A percentile compares a stretch with the other conserved stretches of the same genome.
phyloP scores from a whole-genome alignment of 2,888 invertebrate species.

The Pyrrhia umbra region DNA sequence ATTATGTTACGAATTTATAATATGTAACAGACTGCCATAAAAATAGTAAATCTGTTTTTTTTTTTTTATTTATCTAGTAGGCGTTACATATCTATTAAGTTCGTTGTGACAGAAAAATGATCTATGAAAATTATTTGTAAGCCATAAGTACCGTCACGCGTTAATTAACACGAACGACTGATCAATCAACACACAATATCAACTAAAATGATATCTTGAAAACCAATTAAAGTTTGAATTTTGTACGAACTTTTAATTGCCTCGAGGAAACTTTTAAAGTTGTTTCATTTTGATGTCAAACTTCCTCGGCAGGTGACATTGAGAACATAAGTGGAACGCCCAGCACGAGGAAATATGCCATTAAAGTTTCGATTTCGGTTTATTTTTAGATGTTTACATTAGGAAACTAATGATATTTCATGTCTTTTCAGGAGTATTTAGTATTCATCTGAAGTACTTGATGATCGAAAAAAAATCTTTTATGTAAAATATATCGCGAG shows the following conservation, averaged over 20 bases:
- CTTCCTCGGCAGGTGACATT: slow-evolving; percentile 41
- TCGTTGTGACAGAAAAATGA: background rate
- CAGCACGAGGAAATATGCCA: background rate
- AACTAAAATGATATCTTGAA: slow-evolving; percentile 29
- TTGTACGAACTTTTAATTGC: slow-evolving; percentile 60
- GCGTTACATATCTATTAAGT: too few relatives aligned
- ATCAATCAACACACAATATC: slow-evolving; percentile 27
- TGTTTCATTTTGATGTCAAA: slow-evolving; percentile 50
- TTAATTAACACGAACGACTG: slow-evolving; percentile 43
- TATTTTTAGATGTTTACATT: background rate
- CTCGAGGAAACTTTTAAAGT: slow-evolving; percentile 59
- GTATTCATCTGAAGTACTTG: background rate
- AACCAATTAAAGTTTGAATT: slow-evolving; percentile 52
- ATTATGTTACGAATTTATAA: too few relatives aligned
- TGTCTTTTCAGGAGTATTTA: slow-evolving; percentile 1
- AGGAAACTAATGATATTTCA: background rate
- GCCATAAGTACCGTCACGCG: slow-evolving; percentile 36
- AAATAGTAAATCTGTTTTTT: too few relatives aligned
- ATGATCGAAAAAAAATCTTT: too few relatives aligned
- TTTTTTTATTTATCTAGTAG: too few relatives aligned
- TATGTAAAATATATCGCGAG: too few relatives aligned
- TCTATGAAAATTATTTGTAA: slow-evolving; percentile 54
- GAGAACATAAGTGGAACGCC: slow-evolving; percentile 8
- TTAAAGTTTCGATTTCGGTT: background rate
- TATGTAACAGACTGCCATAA: too few relatives aligned